Evolutionary conservation across 2,888 invertebrate genomes (phyloP), one percentile per base, ranked within the genome.

Genomic region (Eretmocerus hayati): DNA sequence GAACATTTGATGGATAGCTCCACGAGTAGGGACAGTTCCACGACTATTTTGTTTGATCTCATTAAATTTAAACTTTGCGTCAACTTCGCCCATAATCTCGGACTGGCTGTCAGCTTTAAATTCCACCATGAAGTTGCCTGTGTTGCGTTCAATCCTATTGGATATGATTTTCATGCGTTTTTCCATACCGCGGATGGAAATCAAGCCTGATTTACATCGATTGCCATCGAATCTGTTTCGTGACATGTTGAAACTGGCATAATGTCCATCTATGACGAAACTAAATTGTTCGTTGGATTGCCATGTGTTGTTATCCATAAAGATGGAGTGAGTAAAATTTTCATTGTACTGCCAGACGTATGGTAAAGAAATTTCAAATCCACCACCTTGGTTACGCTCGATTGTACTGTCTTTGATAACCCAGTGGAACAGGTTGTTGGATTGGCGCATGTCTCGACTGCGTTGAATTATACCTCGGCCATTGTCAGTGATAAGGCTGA

Each of bases 371-470:
- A 61, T 78, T 62, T 90, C 84, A 57, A 99, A 84, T 1, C 97
- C 97, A 11, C 92, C 91, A 21, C 80, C 80, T 50, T 77, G 77
- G 64, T 96, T 97, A 56, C 88, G 79, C 65, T 90, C 89, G 53
- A 99, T 81, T 0, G 86, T 83, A 51, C 88, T 88, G 62, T 91
- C 88, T 67, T 88, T 87, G 40, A 96, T 71, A 21, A 89, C 78
- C 80, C 97, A 99, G 67, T 96, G 93, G 76, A 94, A 99, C 1
- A 99, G 77, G 74, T 99, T 99, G 64, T 97, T 97, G 0, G 96
- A 94, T 54, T 92, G 88, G 58, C 94, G 82, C 59, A 97, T 81
- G 71, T 99, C 94, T 63, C 92, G 83, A 36, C 93, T 91, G 61
- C 90, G 87, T 60, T 96, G 95, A 46, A 82, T 80, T 54, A 96